Base-by-base conservation (phyloP, 2,888 invertebrate species). In the Sepioteuthis lessoniana region DNA sequence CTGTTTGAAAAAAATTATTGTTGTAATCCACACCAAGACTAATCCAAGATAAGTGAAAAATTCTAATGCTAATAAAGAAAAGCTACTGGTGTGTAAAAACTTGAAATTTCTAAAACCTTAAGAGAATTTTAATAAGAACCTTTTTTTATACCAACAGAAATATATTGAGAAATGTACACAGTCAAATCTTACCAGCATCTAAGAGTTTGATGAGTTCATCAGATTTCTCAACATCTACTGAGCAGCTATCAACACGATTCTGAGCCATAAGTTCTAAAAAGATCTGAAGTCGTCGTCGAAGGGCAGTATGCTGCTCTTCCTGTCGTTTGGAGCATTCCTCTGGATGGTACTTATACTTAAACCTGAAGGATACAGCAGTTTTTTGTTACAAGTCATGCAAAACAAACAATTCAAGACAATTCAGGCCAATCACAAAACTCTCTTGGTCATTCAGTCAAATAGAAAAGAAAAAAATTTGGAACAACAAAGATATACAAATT, bases 321-420 rank as follows among this genome's bases (percentile, higher is more conserved):
- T 98, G 98, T 94, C 99, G 98, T 97, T 98, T 99, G 60, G 98
- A 98, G 94, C 98, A 98, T 97, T 99, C 99, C 97, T 99, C 99
- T 7, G 99, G 99, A 97, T 99, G 99, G 97, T 99, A 99, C 98
- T 99, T 99, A 96, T 98, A 98, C 97, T 99, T 99, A 98, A 99
- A 99, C 99, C 99, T 99, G 95, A 13, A 95, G 94, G 92, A 94
- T 31, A 76, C 21, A 90, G 91, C 19, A 50, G 31, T 4, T 93
- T 76, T 35, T n/a, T 35, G 13, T 76, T 76, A 76, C 10, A 76
- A 94, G 76, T 35, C 47, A 37, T 8, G 47, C 28, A 50, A 7
- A 60, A 91, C n/a, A 94, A 42, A n/a, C 31, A 31, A 94, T 37
- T 5, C 3, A 60, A n/a, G 42, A 38, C 46, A 38, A 46, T 19